Base-by-base conservation (phyloP, 2,888 invertebrate genomes). In the Agrochola litura region DNA sequence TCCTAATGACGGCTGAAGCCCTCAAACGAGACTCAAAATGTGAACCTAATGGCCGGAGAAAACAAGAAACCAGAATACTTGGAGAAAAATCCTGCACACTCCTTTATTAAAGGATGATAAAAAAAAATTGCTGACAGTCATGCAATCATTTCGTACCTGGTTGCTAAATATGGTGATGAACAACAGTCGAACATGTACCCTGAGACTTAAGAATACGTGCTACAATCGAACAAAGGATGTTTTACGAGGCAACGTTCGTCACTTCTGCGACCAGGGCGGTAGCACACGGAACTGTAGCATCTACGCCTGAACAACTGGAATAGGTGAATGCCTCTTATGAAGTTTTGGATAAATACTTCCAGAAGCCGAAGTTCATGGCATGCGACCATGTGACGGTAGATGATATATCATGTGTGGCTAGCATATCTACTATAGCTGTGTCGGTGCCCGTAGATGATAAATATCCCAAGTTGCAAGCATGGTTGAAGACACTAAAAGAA, bases 41-140 rank as follows among this genome's bases (percentile, higher is more conserved):
- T 92, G 0, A 89, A 90, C 72, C 60, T 90, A 0, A 0, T 84
- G 1, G 43, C 72, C 0, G 86, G 88, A 60, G 92, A 92, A 0
- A 82, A 90, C 6, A 60, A 68, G 9, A 85, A 83, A 25, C 91
- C 92, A 10, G 92, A 91, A 46, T 93, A 82, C 70, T 12, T 92
- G 0, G 83, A 88, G 2, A 93, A 92, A 73, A 93, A 93, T 67
- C 93, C 92, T 0, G 73, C 90, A 6, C 92, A 92, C 46, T 88
- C 90, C 93, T 0, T n/a, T 92, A 10, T 76, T 93, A 2, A 92
- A 92, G 91, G 93, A 93, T n/a, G n/a, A n/a, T n/a, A n/a, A n/a
- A n/a, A n/a, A n/a, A n/a, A n/a, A n/a, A n/a, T n/a, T n/a, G n/a
- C n/a, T 8, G 92, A 93, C 52, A 93, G 93, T 63, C 92, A 92